Conservation (phyloP, 2,113 vertebrate genomes). For the Lampris megalopsis region DNA sequence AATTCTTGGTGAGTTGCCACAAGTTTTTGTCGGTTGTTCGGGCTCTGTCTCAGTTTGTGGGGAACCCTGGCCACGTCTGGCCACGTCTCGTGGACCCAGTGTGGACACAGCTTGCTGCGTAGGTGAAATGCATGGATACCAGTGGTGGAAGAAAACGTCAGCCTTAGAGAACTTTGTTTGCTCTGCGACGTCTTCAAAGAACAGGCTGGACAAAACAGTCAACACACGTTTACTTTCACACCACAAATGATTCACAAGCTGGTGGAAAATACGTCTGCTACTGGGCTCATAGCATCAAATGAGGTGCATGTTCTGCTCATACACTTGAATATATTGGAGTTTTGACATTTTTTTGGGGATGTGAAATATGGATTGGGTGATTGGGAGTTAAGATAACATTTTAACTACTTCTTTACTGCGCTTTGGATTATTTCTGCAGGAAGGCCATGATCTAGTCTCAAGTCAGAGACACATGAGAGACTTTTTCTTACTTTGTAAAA, state of each 20-base stretch:
- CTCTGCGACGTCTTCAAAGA: neutral
- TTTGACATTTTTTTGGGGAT: neutral
- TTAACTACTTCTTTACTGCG: neutral
- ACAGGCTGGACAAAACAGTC: neutral
- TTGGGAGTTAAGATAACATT: neutral
- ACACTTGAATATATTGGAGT: neutral
- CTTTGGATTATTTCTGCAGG: neutral
- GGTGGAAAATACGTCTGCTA: slow-evolving; percentile 3
- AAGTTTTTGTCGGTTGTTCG: neutral
- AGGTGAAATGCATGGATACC: neutral
- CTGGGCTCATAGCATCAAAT: slow-evolving; percentile 26
- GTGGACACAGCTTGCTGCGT: neutral
- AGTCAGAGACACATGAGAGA: slow-evolving; percentile 7
- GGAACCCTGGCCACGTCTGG: neutral
- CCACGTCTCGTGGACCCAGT: slow-evolving; percentile 8
- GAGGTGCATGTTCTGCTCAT: slow-evolving; percentile 13
- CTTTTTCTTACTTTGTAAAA: neutral
- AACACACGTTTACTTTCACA: slow-evolving; percentile 27
- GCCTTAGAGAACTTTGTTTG: neutral
- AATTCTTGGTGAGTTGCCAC: no score
- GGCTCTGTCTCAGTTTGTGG: neutral
- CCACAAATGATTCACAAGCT: slow-evolving; percentile 29
- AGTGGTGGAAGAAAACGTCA: slow-evolving; percentile 15
- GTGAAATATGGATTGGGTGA: slow-evolving; percentile 18
- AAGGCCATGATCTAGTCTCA: slow-evolving; percentile 8